Percentiles rank a stretch among this genome's conserved stretches.
phyloP scores from a whole-genome alignment of 23 tunicate species.

The Ascidia mentula region DNA sequence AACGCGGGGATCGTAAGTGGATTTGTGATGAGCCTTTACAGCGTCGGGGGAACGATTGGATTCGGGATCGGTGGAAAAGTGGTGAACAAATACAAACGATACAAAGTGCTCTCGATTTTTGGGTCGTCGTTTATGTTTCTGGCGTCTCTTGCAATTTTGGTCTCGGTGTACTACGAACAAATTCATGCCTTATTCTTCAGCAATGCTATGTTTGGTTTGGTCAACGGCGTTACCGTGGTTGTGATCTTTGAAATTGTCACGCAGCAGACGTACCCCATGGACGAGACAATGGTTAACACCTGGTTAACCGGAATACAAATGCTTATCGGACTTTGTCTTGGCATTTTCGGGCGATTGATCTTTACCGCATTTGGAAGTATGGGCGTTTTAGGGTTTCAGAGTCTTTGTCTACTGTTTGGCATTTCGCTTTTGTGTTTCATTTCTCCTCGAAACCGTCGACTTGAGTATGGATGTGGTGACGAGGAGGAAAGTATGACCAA shows the following conservation, averaged over 20 bases:
- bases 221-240: neutral
- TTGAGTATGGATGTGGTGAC: no score
- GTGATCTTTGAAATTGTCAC: neutral
- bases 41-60: neutral
- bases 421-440: neutral
- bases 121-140: neutral
- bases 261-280: slow-evolving; percentile 1
- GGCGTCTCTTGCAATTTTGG: neutral
- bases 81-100: slow-evolving; percentile 1
- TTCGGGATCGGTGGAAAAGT: neutral
- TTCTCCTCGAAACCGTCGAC: neutral
- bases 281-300: neutral
- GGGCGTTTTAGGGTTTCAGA: neutral
- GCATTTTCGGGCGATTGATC: neutral
- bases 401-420: neutral
- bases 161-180: neutral
- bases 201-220: neutral
- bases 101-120: neutral
- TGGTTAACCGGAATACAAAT: neutral
- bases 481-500: no score
- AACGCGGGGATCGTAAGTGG: neutral
- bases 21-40: neutral
- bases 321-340: neutral
- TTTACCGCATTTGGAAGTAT: neutral
- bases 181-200: neutral